Percentiles rank a stretch among this genome's conserved stretches.
Conservation (phyloP, 2,888 invertebrate genomes). For the Linyphia triangularis region DNA sequence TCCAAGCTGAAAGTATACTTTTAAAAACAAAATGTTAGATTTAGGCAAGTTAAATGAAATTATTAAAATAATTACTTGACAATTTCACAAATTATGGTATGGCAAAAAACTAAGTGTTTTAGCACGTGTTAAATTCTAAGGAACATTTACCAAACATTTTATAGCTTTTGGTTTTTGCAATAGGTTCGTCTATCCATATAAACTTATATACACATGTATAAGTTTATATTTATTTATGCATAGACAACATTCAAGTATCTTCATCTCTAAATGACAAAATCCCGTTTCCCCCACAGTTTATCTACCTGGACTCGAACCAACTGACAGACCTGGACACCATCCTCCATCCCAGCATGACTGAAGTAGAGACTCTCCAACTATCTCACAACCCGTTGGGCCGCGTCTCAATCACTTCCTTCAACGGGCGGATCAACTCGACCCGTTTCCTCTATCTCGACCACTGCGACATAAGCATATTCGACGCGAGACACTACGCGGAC, state of each 20-base stretch:
- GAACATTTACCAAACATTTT: too few species aligned
- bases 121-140: too few species aligned
- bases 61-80: too few species aligned
- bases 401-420: constrained; percentile 30
- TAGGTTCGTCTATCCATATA: background rate
- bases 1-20: too few species aligned
- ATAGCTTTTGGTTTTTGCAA: too few species aligned
- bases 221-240: too few species aligned
- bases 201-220: too few species aligned
- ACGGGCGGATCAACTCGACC: constrained; percentile 16
- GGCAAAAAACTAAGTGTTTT: too few species aligned
- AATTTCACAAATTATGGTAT: too few species aligned
- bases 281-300: constrained; percentile 37
- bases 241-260: background rate
- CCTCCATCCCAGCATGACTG: constrained; percentile 25
- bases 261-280: background rate
- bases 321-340: constrained; percentile 49
- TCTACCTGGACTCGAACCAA: constrained; percentile 62
- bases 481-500: background rate
- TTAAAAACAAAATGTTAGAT: too few species aligned
- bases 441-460: constrained; percentile 65
- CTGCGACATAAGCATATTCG: constrained; percentile 32
- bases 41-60: too few species aligned
- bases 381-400: constrained; percentile 40
- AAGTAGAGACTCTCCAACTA: constrained; percentile 38